Conservation (phyloP, 2,888 invertebrate species). For the Orthonychiurus folsomi region DNA sequence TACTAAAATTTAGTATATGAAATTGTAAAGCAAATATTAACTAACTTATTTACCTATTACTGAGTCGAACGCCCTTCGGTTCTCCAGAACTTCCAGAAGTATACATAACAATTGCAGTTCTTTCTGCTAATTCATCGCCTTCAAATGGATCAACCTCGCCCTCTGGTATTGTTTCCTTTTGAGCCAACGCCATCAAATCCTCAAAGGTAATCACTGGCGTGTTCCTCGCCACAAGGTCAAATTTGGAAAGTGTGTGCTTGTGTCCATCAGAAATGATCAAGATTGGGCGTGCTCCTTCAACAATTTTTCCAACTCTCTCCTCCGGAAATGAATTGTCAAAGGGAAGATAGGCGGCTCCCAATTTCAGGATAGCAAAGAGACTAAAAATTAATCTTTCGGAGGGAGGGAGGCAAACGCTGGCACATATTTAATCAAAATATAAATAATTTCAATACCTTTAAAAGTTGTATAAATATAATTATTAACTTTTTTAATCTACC, state of each 20-base stretch:
- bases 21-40: not conserved
- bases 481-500: too few species aligned
- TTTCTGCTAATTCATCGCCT: constrained; percentile 37
- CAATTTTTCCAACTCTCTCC: constrained; percentile 63
- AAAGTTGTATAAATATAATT: too few species aligned
- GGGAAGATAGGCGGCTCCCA: constrained; percentile 75
- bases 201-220: constrained; percentile 18
- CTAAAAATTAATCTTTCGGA: constrained; percentile 57
- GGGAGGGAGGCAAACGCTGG: constrained; percentile 19
- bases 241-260: constrained; percentile 49
- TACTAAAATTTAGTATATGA: not conserved
- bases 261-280: constrained; percentile 52
- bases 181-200: not conserved
- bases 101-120: constrained; percentile 64
- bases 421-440: too few species aligned
- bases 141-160: constrained; percentile 8
- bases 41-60: constrained; percentile 49
- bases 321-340: constrained; percentile 65
- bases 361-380: constrained; percentile 66
- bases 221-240: constrained; percentile 25
- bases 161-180: not conserved
- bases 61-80: constrained; percentile 58
- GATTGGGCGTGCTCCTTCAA: constrained; percentile 60
- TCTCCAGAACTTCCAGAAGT: constrained; percentile 55
- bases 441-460: not conserved